phyloP scores from a whole-genome alignment of 2,888 invertebrate species.

The Hermaeophaga mercurialis region DNA sequence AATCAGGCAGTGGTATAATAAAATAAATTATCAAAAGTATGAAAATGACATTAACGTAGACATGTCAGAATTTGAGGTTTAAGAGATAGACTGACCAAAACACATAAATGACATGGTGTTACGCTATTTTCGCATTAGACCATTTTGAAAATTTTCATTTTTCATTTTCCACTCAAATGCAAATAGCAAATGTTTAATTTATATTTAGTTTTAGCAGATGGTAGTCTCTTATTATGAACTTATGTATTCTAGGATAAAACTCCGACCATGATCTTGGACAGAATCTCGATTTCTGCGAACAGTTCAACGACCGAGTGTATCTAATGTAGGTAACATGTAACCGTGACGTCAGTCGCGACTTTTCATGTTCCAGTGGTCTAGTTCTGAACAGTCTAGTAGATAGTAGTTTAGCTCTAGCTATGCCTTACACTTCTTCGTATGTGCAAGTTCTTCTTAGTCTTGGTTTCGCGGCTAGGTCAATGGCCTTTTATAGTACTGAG shows the following conservation, averaged over 20 bases:
- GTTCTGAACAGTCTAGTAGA: slow-evolving; percentile 46
- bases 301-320: slow-evolving; percentile 33
- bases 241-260: slow-evolving; percentile 20
- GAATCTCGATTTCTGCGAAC: slow-evolving; percentile 33
- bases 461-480: slow-evolving; percentile 35
- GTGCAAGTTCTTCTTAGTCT: slow-evolving; percentile 34
- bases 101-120: too few species aligned
- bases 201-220: too few species aligned
- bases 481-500: slow-evolving; percentile 33
- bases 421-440: slow-evolving; percentile 41
- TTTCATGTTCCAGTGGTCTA: slow-evolving; percentile 58
- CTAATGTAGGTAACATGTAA: slow-evolving; percentile 51
- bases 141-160: too few species aligned
- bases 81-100: too few species aligned
- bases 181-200: too few species aligned
- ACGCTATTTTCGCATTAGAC: too few species aligned
- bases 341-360: slow-evolving; percentile 57
- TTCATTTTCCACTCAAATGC: too few species aligned
- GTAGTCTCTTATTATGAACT: too few species aligned
- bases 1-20: too few species aligned
- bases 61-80: too few species aligned
- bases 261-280: slow-evolving; percentile 8
- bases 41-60: too few species aligned
- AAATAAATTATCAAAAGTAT: too few species aligned
- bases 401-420: slow-evolving; percentile 31